Evolutionary conservation across 2,797 vertebrate genomes (phyloP), one percentile per base, ranked within the genome.

Genomic region (Chrysolophus pictus): DNA sequence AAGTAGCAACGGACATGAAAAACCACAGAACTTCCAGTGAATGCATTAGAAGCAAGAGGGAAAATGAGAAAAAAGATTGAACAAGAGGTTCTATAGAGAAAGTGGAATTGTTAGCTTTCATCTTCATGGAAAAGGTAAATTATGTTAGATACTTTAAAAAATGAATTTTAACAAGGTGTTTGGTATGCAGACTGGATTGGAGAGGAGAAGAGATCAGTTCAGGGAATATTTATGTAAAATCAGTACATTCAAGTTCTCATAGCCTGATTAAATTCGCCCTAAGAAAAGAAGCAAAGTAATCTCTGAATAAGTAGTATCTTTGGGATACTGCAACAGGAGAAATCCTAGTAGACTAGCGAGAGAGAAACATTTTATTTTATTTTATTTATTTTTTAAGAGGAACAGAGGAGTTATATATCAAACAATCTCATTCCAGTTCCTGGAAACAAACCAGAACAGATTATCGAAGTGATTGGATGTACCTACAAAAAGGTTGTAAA

Each of bases 161-260:
- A 79, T 49, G 71, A 85, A 49, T 85, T 93, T 93, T 87, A 85
- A 87, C 53, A 78, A 87, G 18, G 62, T 92, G 14, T 72, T 92
- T 22, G 4, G 37, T 91, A 93, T 93, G 87, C 79, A 93, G 28
- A 21, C 37, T 53, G 26, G 24, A 46, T 6, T 69, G 62, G 14
- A 82, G 13, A 88, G 55, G 15, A 82, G 13, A 88, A 73, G 14
- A 75, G 13, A 88, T 68, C 28, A 46, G 21, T 84, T 77, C 4
- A 2, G 35, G 47, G 69, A 91, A 92, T 92, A 62, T 79, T 93
- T 81, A 46, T 23, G 14, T 79, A 69, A 81, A 71, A 76, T 33
- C 19, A 21, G 41, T 83, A 39, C 28, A 31, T 69, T 87, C 39
- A 77, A 8, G 33, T 77, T 87, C 53, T 71, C 31, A 70, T 31